Evolutionary conservation across 2,888 invertebrate genomes (phyloP), one percentile per base, ranked within the genome.

Genomic region (Metacarcinus magister): DNA sequence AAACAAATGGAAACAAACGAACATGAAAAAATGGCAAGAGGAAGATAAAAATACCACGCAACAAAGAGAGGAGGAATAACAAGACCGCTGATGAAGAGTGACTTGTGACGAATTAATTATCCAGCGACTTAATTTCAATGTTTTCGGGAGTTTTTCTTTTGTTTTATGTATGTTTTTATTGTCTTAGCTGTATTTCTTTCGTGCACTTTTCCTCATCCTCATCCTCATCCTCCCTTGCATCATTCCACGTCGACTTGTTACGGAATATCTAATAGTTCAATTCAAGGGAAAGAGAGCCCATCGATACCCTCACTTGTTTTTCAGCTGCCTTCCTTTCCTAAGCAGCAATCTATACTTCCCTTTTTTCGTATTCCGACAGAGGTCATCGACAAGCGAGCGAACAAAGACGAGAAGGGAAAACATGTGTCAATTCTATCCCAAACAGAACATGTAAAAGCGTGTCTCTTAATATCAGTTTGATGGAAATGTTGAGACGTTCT

Each of bases 1-100:
- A 39, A 87, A 87, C 32, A 39, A 87, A 87, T 32, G 87, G 87
- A 87, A 87, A 87, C 32, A 87, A 87, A 32, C 8, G 87, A 39
- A 39, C 13, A 16, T 0, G 39, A 32, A 39, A 39, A 39, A 87
- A 0, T 13, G 39, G 16, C 32, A 87, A n/a, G 39, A 16, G 39
- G 39, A 82, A 23, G 19, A 23, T 23, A n/a, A 67, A 32, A 32
- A 82, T 10, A 82, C 8, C 2, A 0, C 7, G 32, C 10, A 32
- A 82, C 19, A 32, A 32, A 82, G 82, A 82, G 32, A 10, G 82
- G 10, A 28, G 19, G 32, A 82, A 82, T 32, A 82, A 82, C 28
- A 82, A 82, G 82, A 82, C 8, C 4, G 32, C 82, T 82, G 82
- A 82, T 82, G 82, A 82, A 82, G 82, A 82, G 82, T 28, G 28